phyloP scores from a whole-genome alignment of 35 echinoderm and acorn worm species.

The Apostichopus japonicus region DNA sequence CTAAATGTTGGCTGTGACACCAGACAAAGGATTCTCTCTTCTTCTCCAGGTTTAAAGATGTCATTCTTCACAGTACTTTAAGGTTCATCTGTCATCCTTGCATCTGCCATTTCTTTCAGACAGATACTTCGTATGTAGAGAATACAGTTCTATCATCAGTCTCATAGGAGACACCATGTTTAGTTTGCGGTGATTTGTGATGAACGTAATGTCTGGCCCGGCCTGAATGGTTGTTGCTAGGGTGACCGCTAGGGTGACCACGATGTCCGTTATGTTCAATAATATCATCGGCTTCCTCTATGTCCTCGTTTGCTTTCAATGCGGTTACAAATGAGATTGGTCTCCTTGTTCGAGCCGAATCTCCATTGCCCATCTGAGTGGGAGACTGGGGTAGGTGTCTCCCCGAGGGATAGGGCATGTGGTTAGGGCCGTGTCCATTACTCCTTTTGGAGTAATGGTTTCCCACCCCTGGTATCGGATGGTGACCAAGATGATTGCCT shows the following conservation, averaged over 20 bases:
- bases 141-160: constrained; percentile 67
- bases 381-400: constrained; percentile 48
- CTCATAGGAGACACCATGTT: constrained; percentile 28
- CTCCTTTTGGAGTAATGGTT: constrained; percentile 35
- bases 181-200: constrained; percentile 47
- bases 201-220: constrained; percentile 37
- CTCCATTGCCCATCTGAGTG: constrained; percentile 45
- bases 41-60: not conserved
- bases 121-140: constrained; percentile 82
- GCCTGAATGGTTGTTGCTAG: constrained; percentile 3
- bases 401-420: constrained; percentile 53
- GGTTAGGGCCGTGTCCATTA: constrained; percentile 58
- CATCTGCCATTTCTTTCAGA: constrained; percentile 44
- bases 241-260: not conserved
- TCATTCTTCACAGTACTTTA: not conserved
- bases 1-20: not conserved
- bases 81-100: not conserved
- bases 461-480: not conserved
- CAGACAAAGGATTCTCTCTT: not conserved
- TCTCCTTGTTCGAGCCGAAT: constrained; percentile 69
- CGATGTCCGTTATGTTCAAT: constrained; percentile 43
- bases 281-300: constrained; percentile 46
- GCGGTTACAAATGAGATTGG: constrained; percentile 97
- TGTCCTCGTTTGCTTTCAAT: constrained; percentile 87
- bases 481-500: constrained; percentile 25